These are phyloP conservation scores for Bubo blakistoni DNA, from an alignment of 2,113 vertebrate species.

Conservation along the genomic window DNA sequence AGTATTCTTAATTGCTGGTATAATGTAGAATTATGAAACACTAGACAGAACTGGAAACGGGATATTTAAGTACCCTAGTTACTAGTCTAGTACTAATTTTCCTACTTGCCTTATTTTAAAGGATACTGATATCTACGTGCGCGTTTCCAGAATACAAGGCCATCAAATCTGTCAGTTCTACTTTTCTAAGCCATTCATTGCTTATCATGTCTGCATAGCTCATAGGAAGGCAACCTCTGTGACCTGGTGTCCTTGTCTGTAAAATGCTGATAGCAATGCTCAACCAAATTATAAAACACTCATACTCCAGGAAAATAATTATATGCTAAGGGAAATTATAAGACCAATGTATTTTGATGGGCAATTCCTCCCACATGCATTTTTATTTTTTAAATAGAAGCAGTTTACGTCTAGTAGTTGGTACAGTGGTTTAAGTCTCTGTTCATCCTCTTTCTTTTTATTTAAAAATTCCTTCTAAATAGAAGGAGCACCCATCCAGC, in stretches of 20 bases:
- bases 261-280: background rate
- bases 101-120: background rate
- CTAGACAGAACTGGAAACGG: background rate
- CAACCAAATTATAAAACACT: background rate
- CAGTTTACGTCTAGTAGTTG: background rate
- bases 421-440: background rate
- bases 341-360: background rate
- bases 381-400: background rate
- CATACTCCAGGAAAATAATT: background rate
- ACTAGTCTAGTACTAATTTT: background rate
- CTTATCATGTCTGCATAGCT: background rate
- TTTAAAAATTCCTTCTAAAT: background rate
- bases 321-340: background rate
- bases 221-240: background rate
- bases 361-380: background rate
- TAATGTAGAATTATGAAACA: background rate
- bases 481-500: background rate
- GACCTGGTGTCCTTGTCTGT: background rate
- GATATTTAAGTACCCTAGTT: background rate
- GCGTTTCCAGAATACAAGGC: background rate
- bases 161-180: background rate
- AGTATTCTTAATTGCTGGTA: background rate
- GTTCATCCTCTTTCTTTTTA: background rate
- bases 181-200: background rate
- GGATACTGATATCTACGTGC: background rate